phyloP scores from a whole-genome alignment of 1,140 invertebrate genomes.

The Lordiphosa clarofinis region DNA sequence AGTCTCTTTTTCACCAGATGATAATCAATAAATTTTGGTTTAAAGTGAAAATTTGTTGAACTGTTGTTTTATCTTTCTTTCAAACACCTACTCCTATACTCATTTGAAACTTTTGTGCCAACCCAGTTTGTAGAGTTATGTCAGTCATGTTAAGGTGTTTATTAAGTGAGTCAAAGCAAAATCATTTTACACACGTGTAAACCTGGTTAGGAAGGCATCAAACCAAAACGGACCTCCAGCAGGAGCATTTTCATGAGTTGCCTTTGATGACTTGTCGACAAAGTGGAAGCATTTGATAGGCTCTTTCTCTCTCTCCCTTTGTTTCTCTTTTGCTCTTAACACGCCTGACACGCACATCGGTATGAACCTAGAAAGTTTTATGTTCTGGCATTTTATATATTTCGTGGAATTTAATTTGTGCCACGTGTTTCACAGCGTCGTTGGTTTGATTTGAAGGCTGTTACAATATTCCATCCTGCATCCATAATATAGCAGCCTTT shows the following conservation, averaged over 20 bases:
- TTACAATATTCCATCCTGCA: conserved; percentile 10
- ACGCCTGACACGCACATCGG: conserved; percentile 10
- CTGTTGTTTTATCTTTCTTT: no score
- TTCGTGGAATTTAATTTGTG: conserved; percentile 55
- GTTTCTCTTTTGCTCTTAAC: conserved; percentile 1
- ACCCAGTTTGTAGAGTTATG: neutral
- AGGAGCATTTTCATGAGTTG: conserved; percentile 1
- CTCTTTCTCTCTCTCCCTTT: neutral
- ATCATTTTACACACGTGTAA: conserved; percentile 65
- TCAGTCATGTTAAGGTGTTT: conserved; percentile 22
- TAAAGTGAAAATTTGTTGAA: no score
- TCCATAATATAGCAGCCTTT: conserved; percentile 52
- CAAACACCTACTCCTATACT: no score
- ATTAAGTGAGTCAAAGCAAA: conserved; percentile 21
- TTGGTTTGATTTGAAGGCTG: neutral
- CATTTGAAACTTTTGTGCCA: neutral
- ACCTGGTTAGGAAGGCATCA: conserved; percentile 16
- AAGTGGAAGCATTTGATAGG: conserved; percentile 3
- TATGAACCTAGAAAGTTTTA: conserved; percentile 9
- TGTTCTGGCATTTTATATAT: conserved; percentile 3
- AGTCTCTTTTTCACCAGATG: no score
- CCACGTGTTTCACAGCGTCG: conserved; percentile 22
- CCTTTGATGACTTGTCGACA: neutral
- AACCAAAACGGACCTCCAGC: neutral
- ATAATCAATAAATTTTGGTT: no score